Conservation (phyloP, 2,888 invertebrate species). For the Exocentrus adspersus region DNA sequence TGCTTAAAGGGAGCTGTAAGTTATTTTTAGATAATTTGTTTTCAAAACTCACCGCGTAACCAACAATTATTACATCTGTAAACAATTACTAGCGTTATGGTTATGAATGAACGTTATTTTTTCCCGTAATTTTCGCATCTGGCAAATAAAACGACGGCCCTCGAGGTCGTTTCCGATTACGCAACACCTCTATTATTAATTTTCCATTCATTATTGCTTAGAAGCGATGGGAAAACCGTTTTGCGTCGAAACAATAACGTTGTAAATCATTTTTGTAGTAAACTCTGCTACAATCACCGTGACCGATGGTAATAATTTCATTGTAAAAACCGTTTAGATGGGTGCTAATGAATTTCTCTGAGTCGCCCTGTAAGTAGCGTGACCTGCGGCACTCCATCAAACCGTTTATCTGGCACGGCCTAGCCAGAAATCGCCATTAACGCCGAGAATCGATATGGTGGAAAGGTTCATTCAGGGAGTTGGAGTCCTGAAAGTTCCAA, state of each 20-base stretch:
- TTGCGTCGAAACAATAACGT: not conserved
- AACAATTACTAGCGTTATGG: not conserved
- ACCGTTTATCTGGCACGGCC: conserved; percentile 42
- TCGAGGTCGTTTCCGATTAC: not conserved
- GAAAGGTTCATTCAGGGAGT: conserved; percentile 43
- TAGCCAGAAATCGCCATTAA: conserved; percentile 42
- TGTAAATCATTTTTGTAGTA: conserved; percentile 1
- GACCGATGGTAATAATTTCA: conserved; percentile 5
- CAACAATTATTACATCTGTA: no score
- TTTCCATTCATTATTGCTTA: not conserved
- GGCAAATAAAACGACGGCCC: not conserved
- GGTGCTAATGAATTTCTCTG: no score
- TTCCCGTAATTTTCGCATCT: not conserved
- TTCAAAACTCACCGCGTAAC: no score
- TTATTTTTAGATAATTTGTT: no score
- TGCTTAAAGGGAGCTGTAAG: no score
- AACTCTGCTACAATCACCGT: not conserved
- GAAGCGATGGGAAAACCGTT: not conserved
- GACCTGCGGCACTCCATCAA: conserved; percentile 42
- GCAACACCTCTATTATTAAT: not conserved
- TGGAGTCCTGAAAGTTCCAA: conserved; percentile 13
- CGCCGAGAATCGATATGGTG: conserved; percentile 39
- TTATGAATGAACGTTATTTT: not conserved
- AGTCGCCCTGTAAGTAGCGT: conserved; percentile 32
- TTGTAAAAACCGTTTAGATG: conserved; percentile 6